These are phyloP conservation scores for Euwallacea fornicatus DNA, from an alignment of 1,140 invertebrate species.

Conservation along the genomic window DNA sequence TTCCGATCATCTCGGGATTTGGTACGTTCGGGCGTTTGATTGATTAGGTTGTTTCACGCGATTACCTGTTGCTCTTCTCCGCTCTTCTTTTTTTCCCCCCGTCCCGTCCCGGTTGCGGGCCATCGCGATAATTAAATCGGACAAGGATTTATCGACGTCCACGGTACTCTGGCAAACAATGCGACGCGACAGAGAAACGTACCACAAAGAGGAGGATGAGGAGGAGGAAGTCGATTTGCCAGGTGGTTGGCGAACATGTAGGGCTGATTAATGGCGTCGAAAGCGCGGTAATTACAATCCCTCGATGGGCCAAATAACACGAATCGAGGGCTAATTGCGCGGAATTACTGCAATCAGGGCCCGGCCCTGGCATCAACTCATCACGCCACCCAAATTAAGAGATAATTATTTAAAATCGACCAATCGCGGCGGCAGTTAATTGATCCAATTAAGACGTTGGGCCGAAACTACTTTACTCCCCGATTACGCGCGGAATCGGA, in stretches of 20 bases:
- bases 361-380: conserved; percentile 35
- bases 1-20: conserved; percentile 24
- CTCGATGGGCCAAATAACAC: conserved; percentile 38
- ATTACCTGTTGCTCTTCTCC: conserved; percentile 22
- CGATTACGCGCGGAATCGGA: no score
- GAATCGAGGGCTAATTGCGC: conserved; percentile 33
- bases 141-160: background rate
- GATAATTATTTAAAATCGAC: conserved; percentile 37
- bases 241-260: conserved; percentile 3
- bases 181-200: background rate
- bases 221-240: conserved; percentile 5
- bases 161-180: background rate
- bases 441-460: conserved; percentile 33
- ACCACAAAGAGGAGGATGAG: conserved; percentile 1
- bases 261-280: conserved; percentile 29
- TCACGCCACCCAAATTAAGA: conserved; percentile 32
- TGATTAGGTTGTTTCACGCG: conserved; percentile 34
- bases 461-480: background rate
- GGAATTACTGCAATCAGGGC: conserved; percentile 29
- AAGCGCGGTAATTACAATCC: conserved; percentile 33
- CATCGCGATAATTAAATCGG: conserved; percentile 7
- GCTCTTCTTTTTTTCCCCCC: conserved; percentile 3
- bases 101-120: background rate
- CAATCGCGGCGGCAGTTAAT: conserved; percentile 30
- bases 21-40: conserved; percentile 16